phyloP scores from a whole-genome alignment of 2,888 invertebrate species.

The Reticulitermes lucifugus region DNA sequence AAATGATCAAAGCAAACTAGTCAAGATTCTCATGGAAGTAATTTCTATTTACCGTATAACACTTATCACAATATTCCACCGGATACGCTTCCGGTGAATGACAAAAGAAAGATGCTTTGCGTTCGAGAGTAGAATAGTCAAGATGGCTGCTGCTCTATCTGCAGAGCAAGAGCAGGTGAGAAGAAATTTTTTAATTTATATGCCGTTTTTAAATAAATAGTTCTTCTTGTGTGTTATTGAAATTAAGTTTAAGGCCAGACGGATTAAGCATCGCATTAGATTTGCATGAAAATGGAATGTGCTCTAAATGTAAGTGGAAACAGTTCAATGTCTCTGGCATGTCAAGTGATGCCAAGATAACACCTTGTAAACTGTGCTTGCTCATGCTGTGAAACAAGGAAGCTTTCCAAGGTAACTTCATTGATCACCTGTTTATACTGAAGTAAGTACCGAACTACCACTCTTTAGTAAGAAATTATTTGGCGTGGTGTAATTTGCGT shows the following conservation, averaged over 20 bases:
- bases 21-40: no score
- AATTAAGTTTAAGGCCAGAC: background rate
- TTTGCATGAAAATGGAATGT: background rate
- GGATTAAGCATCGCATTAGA: background rate
- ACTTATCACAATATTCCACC: background rate
- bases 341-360: conserved; percentile 22
- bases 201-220: conserved; percentile 39
- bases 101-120: conserved; percentile 38
- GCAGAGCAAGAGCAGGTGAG: conserved; percentile 80
- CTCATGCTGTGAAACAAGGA: background rate
- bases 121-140: conserved; percentile 57
- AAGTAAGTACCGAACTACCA: background rate
- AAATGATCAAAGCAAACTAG: no score
- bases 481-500: background rate
- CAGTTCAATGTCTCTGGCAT: background rate
- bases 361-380: background rate
- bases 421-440: background rate
- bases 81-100: conserved; percentile 27
- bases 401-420: background rate
- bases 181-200: conserved; percentile 63
- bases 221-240: background rate
- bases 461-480: background rate
- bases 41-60: background rate
- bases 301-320: background rate
- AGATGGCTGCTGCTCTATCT: conserved; percentile 80